Percentiles rank a stretch among this genome's conserved stretches.
phyloP scores from a whole-genome alignment of 1,140 invertebrate species.

The Euglossa dilemma region DNA sequence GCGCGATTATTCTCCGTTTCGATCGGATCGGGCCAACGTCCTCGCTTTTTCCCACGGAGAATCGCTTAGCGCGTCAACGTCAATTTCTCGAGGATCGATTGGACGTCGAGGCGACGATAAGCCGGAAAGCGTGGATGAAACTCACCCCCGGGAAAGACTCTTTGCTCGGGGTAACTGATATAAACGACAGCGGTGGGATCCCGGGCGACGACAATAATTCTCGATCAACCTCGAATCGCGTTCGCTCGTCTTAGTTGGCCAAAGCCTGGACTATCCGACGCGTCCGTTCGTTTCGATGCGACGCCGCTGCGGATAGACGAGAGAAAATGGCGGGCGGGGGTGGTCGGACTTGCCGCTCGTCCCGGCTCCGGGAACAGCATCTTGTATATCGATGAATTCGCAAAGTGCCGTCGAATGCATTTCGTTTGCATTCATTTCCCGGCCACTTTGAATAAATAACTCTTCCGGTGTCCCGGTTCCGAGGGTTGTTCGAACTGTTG shows the following conservation, averaged over 20 bases:
- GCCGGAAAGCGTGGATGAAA: slow-evolving; percentile 3
- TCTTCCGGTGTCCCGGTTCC: not conserved
- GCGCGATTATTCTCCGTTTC: not conserved
- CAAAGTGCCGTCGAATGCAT: slow-evolving; percentile 31
- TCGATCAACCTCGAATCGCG: slow-evolving; percentile 42
- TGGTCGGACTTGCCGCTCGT: not conserved
- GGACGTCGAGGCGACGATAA: slow-evolving; percentile 12
- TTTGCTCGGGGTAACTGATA: slow-evolving; percentile 52
- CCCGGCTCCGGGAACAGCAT: not conserved
- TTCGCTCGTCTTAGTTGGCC: slow-evolving; percentile 34
- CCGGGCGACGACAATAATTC: slow-evolving; percentile 53
- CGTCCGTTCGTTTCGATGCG: not conserved
- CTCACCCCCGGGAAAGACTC: slow-evolving; percentile 10
- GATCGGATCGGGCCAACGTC: not conserved
- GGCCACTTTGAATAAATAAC: slow-evolving; percentile 30
- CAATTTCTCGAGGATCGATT: slow-evolving; percentile 19
- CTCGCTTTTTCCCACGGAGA: not conserved
- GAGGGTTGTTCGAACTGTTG: slow-evolving; percentile 9
- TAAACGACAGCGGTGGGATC: slow-evolving; percentile 29
- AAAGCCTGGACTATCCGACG: not conserved
- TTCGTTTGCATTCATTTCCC: slow-evolving; percentile 37
- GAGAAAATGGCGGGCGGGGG: not conserved
- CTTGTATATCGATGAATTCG: slow-evolving; percentile 37
- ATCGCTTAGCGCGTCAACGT: slow-evolving; percentile 24
- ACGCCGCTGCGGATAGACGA: not conserved